Base-by-base conservation (phyloP, 2,888 invertebrate species). In the Ramazzottius varieornatus region DNA sequence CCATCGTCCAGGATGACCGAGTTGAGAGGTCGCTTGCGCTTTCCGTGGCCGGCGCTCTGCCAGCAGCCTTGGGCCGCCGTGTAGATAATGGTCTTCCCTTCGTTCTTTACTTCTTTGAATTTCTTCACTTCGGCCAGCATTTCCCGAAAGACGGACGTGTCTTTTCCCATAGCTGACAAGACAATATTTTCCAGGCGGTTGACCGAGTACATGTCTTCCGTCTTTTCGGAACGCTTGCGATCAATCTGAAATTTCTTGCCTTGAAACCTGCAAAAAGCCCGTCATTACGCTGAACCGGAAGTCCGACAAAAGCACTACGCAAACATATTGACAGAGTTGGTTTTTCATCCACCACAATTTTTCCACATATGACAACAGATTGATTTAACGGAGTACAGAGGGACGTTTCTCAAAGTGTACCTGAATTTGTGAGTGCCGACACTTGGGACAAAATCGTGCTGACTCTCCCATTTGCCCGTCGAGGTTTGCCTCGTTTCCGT, bases 71-170 rank as follows among this genome's bases (percentile, higher is more conserved):
- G 75, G 66, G 73, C 69, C 4, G 74, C 74, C n/a, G 72, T 73
- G 69, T 76, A 77, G 72, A 76, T 75, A 1, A 75, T 70, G 32
- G 76, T 76, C 67, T 71, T 73, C 2, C 76, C 76, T 65, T 75
- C 74, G 66, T 74, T 70, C 63, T 71, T 70, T 67, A 71, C 69
- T 1, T 77, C 68, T 2, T 76, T 76, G 54, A 73, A 66, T 40
- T 70, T 65, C 66, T 74, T 68, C 1, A 76, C 75, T 64, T 75
- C 72, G 33, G 73, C 73, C 33, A 77, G 68, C 68, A 77, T 74
- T 8, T 72, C 69, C 66, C 73, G 72, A 68, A 73, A 77, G 33
- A 76, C 65, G 40, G 68, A 66, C 65, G 73, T 70, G 33, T 75
- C 72, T 65, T 70, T 68, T 1, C 76, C 76, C 63, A 76, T 65